phyloP scores from a whole-genome alignment of 2,113 vertebrate species.

The Lonchura striata region DNA sequence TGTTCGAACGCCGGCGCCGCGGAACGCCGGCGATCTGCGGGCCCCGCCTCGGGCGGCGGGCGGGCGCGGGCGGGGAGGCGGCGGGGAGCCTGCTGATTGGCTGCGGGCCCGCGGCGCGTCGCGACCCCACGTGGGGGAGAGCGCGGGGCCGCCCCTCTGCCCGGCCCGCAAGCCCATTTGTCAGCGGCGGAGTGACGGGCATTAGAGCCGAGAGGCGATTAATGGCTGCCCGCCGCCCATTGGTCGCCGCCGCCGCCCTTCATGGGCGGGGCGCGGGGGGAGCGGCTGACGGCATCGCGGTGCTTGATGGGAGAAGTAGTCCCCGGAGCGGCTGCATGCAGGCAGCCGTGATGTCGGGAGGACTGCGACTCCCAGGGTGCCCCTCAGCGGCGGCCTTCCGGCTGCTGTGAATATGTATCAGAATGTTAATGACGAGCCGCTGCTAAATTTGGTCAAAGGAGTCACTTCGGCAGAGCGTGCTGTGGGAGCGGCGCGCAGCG shows the following conservation, averaged over 20 bases:
- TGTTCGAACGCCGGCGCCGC: constrained; percentile 79
- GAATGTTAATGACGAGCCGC: constrained; percentile 82
- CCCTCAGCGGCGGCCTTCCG: not conserved
- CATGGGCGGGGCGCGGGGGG: not conserved
- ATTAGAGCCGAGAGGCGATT: constrained; percentile 69
- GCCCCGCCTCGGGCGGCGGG: constrained; percentile 66
- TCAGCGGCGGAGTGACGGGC: constrained; percentile 73
- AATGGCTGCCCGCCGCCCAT: constrained; percentile 67
- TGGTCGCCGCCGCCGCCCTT: constrained; percentile 59
- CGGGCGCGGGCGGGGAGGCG: not conserved
- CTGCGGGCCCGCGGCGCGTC: not conserved
- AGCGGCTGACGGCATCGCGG: not conserved
- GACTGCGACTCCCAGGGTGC: constrained; percentile 75
- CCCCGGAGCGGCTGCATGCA: rapidly evolving
- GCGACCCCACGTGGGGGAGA: constrained; percentile 76
- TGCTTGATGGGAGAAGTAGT: constrained; percentile 70
- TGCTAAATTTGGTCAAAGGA: constrained; percentile 87
- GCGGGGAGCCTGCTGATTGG: not conserved
- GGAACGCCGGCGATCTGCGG: constrained; percentile 67
- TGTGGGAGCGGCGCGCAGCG: constrained; percentile 64
- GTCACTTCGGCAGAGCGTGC: constrained; percentile 78
- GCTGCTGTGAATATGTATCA: constrained; percentile 82
- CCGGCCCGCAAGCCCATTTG: constrained; percentile 66
- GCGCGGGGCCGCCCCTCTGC: not conserved
- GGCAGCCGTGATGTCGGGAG: rapidly evolving